Percentiles rank a stretch among this genome's conserved stretches.
Evolutionary conservation across 1,140 invertebrate genomes (phyloP).

Genomic region (Bombus ignitus): DNA sequence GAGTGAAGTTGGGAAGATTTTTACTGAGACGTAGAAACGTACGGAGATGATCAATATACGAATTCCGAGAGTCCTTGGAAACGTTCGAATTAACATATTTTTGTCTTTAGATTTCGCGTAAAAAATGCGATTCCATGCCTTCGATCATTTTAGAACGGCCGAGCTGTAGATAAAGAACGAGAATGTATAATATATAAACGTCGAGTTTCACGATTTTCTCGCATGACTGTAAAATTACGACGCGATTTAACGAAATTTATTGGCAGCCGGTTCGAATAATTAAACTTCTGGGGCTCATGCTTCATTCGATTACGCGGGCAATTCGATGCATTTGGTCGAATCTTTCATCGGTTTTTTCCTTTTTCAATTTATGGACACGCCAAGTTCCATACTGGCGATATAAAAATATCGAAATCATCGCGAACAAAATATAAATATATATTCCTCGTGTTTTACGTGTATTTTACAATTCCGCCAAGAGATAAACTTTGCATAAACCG

Average conservation of each 20-base stretch:
- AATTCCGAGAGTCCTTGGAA: constrained; percentile 1
- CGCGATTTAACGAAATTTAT: constrained; percentile 16
- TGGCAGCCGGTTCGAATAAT: background rate
- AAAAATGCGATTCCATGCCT: background rate
- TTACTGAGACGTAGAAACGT: background rate
- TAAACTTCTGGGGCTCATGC: background rate
- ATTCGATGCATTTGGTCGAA: background rate
- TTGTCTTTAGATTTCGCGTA: background rate
- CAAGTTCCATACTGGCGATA: too few relatives aligned
- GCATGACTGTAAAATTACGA: constrained; percentile 12
- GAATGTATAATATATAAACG: background rate
- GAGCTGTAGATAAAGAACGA: background rate
- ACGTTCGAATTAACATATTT: background rate
- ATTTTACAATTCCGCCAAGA: too few relatives aligned
- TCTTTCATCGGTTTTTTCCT: background rate
- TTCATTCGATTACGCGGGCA: background rate
- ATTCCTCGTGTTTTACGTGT: too few relatives aligned
- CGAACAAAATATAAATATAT: too few relatives aligned
- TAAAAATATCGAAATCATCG: too few relatives aligned
- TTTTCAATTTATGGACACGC: background rate
- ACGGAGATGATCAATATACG: background rate
- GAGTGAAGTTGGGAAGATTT: background rate
- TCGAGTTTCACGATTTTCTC: constrained; percentile 1
- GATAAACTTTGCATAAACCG: background rate
- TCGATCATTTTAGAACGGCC: background rate